A percentile compares a stretch with the other conserved stretches of the same genome.
Conservation (phyloP, 2,888 invertebrate genomes). For the Melinaea menophilus region DNA sequence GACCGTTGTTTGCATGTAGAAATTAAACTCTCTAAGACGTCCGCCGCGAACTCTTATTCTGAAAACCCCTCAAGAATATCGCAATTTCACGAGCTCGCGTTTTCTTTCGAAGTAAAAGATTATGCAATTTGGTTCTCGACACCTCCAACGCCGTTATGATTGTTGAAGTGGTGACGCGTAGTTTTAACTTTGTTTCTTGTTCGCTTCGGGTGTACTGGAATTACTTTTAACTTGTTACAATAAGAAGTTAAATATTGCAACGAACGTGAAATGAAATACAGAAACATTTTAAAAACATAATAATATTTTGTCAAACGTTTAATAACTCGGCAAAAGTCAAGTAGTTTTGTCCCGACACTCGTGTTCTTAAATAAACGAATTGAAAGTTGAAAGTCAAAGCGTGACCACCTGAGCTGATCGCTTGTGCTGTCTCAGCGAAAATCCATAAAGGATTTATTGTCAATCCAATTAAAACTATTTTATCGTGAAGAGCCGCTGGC, state of each 20-base stretch:
- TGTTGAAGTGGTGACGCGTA: conserved; percentile 4
- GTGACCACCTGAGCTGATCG: conserved; percentile 6
- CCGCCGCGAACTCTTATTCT: conserved; percentile 44
- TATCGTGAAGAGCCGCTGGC: conserved; percentile 27
- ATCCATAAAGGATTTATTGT: conserved; percentile 29
- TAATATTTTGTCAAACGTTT: too few species aligned
- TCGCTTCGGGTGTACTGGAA: background rate
- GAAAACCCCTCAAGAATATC: conserved; percentile 27
- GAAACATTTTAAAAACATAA: too few species aligned
- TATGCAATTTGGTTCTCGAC: conserved; percentile 21
- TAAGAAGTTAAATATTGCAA: too few species aligned
- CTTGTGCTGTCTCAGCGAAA: conserved; percentile 22
- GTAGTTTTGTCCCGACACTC: too few species aligned
- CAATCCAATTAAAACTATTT: conserved; percentile 34
- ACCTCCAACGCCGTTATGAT: conserved; percentile 9
- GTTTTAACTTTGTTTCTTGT: background rate
- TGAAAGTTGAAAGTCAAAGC: too few species aligned
- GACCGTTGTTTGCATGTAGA: conserved; percentile 55
- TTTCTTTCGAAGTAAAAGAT: conserved; percentile 25
- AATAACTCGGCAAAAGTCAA: too few species aligned
- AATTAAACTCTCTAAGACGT: conserved; percentile 52
- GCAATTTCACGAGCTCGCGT: conserved; percentile 24
- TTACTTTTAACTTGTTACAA: too few species aligned
- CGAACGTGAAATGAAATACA: too few species aligned
- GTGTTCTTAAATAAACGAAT: too few species aligned